Percentiles rank a stretch among this genome's conserved stretches.
Conservation (phyloP, 1,140 invertebrate species). For the Drosophila insularis region DNA sequence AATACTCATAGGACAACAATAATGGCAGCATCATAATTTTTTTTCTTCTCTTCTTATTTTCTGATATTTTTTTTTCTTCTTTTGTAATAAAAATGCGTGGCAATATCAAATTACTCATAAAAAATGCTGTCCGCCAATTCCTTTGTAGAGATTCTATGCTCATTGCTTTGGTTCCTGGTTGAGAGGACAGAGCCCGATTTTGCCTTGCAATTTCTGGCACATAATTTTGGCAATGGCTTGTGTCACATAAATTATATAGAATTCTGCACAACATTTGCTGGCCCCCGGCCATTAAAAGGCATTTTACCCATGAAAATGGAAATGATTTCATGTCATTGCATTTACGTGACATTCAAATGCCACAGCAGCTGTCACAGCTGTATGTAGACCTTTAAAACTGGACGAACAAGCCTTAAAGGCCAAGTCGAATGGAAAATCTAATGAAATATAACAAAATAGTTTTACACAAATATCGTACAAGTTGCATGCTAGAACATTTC, state of each 20-base stretch:
- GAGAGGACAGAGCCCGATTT: neutral
- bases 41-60: constrained; percentile 42
- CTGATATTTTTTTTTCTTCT: constrained; percentile 13
- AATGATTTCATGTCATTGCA: constrained; percentile 74
- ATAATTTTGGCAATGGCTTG: constrained; percentile 56
- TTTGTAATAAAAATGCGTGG: constrained; percentile 73
- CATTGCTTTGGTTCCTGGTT: constrained; percentile 3
- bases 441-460: neutral
- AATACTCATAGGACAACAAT: constrained; percentile 28
- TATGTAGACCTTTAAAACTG: neutral
- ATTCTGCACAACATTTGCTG: constrained; percentile 39
- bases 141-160: constrained; percentile 15
- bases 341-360: constrained; percentile 61
- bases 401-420: neutral
- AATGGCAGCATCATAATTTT: constrained; percentile 21
- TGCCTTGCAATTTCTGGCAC: constrained; percentile 65
- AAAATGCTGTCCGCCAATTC: constrained; percentile 60
- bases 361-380: constrained; percentile 7
- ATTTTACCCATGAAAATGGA: constrained; percentile 53
- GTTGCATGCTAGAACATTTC: no score
- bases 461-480: neutral
- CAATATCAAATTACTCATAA: constrained; percentile 71
- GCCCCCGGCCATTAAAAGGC: constrained; percentile 45
- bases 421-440: neutral
- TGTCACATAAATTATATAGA: constrained; percentile 68